Evolutionary conservation across 2,113 vertebrate genomes (phyloP).

Genomic region (Struthidea cinerea): DNA sequence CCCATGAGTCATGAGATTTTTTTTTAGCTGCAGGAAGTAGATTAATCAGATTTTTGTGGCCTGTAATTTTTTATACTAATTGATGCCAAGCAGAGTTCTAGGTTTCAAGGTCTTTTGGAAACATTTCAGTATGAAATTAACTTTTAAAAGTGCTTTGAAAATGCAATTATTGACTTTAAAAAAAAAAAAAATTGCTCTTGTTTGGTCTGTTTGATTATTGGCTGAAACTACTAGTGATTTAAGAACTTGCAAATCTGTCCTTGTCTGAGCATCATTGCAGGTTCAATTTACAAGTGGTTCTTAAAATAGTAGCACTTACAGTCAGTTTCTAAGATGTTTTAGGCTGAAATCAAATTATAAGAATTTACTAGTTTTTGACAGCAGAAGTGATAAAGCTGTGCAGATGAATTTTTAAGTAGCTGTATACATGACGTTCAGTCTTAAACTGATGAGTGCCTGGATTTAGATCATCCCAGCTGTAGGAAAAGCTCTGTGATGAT

Average conservation of each 20-base stretch:
- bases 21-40: background rate
- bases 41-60: slow-evolving; percentile 17
- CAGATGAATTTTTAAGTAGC: slow-evolving; percentile 59
- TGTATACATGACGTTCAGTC: slow-evolving; percentile 13
- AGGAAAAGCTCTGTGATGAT: slow-evolving; percentile 20
- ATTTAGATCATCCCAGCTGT: slow-evolving; percentile 39
- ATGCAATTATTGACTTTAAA: background rate
- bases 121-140: slow-evolving; percentile 18
- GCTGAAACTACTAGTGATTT: slow-evolving; percentile 32
- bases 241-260: slow-evolving; percentile 30
- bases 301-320: slow-evolving; percentile 61
- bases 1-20: background rate
- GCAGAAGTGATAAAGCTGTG: slow-evolving; percentile 50
- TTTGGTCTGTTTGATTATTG: slow-evolving; percentile 40
- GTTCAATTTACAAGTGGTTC: slow-evolving; percentile 50
- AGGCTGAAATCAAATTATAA: slow-evolving; percentile 59
- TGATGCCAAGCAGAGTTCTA: background rate
- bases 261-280: slow-evolving; percentile 16
- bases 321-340: slow-evolving; percentile 40
- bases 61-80: background rate
- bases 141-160: slow-evolving; percentile 44
- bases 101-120: background rate
- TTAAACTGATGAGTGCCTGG: slow-evolving; percentile 21
- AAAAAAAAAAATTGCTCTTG: background rate
- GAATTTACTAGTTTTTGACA: slow-evolving; percentile 68